Evolutionary conservation across 2,888 invertebrate genomes (phyloP).

Genomic region (Lampropteryx suffumata): DNA sequence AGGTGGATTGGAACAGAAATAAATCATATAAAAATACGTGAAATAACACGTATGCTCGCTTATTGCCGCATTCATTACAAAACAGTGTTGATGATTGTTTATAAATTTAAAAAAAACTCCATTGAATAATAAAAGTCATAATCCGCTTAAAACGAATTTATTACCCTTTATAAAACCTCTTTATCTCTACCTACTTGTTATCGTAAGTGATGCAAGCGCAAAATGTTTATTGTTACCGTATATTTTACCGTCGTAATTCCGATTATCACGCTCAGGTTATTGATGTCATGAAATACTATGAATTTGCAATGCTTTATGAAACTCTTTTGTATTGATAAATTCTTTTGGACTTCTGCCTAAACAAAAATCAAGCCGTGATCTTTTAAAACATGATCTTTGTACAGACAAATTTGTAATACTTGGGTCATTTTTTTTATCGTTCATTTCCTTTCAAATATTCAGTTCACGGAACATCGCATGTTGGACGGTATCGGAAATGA

Average conservation of each 20-base stretch:
- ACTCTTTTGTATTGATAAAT: not conserved
- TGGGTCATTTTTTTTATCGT: not conserved
- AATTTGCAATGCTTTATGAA: conserved; percentile 11
- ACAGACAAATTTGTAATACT: not conserved
- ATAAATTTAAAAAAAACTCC: not conserved
- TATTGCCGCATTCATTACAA: too few species aligned
- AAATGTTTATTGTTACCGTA: conserved; percentile 1
- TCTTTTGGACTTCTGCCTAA: too few species aligned
- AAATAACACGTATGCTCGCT: too few species aligned
- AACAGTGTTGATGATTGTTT: not conserved
- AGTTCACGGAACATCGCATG: conserved; percentile 12
- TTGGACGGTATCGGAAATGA: conserved; percentile 9
- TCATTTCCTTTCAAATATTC: conserved; percentile 4
- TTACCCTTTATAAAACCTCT: too few species aligned
- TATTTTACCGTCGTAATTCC: conserved; percentile 5
- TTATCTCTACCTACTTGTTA: too few species aligned
- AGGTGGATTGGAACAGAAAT: too few species aligned
- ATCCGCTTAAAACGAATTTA: too few species aligned
- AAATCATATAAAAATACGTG: too few species aligned
- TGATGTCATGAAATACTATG: conserved; percentile 7
- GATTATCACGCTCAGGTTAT: conserved; percentile 16
- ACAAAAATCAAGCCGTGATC: too few species aligned
- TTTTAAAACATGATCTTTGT: too few species aligned
- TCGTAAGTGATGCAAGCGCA: not conserved
- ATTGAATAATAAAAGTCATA: too few species aligned